Conservation (phyloP, 2,113 vertebrate species). For the Gulo gulo region DNA sequence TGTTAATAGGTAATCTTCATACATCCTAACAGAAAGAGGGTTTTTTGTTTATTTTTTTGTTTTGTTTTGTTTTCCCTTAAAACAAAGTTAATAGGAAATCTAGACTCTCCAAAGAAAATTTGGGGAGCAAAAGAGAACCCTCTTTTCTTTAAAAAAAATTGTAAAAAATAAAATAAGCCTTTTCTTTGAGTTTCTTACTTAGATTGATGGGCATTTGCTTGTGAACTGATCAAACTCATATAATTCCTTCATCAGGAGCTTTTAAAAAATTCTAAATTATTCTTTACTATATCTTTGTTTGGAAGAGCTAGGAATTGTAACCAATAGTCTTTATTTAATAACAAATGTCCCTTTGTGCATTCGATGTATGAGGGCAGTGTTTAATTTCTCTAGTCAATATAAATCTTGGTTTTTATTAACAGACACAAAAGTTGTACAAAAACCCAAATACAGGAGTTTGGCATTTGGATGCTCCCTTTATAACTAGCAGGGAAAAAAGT, state of each 20-base stretch:
- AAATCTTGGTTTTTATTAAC: conserved; percentile 40
- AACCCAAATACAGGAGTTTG: not conserved
- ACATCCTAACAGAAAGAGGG: not conserved
- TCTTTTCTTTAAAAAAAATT: not conserved
- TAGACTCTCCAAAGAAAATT: not conserved
- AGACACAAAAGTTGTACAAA: conserved; percentile 4
- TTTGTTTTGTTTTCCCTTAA: not conserved
- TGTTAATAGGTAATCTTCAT: not conserved
- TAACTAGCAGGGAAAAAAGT: not conserved
- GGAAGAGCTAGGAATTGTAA: not conserved
- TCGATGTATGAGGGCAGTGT: not conserved
- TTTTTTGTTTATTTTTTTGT: not conserved
- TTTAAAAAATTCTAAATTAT: not conserved
- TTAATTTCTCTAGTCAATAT: not conserved
- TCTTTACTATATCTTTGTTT: not conserved
- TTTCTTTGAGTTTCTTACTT: not conserved
- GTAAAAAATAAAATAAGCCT: not conserved
- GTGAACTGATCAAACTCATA: not conserved
- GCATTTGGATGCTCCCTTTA: not conserved
- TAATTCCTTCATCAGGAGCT: not conserved
- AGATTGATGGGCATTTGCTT: not conserved
- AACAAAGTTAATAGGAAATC: not conserved
- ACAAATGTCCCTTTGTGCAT: not conserved
- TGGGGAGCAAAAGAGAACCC: not conserved
- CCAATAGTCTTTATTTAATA: not conserved